Base-by-base conservation (phyloP, 1,140 invertebrate species). In the Contarinia nasturtii region DNA sequence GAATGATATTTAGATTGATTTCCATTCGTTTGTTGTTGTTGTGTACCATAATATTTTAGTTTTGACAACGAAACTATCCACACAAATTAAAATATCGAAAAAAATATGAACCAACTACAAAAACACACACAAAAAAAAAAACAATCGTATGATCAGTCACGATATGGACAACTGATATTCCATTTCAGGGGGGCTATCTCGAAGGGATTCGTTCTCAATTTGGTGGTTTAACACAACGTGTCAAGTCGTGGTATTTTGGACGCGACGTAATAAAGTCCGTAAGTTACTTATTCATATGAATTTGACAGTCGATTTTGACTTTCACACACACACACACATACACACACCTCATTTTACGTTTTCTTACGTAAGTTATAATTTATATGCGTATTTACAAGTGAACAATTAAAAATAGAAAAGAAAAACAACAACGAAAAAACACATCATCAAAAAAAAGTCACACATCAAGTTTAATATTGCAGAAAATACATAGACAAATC, bases 211-310 rank as follows among this genome's bases (percentile, higher is more conserved):
- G 81, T 69, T 82, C 80, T 70, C 83, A 84, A 72, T 80, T 86
- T 69, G 84, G 82, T 76, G 83, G 83, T 73, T 82, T 83, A 74
- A 88, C 84, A 71, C 82, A 86, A 77, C 84, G 83, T 78, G 82
- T 86, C 71, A 88, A 86, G 76, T 86, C 82, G 73, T 88, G 84
- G 84, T 88, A 88, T 80, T 86, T 82, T 83, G 84, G 83, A 77
- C 82, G 81, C n/a, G n/a, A n/a, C n/a, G n/a, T n/a, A n/a, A n/a
- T n/a, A 77, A 82, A 83, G 79, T 80, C 86, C 74, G 84, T 87
- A 86, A 87, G 84, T 87, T 74, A 68, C 60, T n/a, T 58, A 61
- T 61, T 61, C 33, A 34, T 38, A 46, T 37, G n/a, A n/a, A n/a
- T n/a, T n/a, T n/a, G n/a, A n/a, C n/a, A n/a, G n/a, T 55, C 56